phyloP scores from a whole-genome alignment of 2,113 vertebrate species.

The Oenanthe oenanthe region DNA sequence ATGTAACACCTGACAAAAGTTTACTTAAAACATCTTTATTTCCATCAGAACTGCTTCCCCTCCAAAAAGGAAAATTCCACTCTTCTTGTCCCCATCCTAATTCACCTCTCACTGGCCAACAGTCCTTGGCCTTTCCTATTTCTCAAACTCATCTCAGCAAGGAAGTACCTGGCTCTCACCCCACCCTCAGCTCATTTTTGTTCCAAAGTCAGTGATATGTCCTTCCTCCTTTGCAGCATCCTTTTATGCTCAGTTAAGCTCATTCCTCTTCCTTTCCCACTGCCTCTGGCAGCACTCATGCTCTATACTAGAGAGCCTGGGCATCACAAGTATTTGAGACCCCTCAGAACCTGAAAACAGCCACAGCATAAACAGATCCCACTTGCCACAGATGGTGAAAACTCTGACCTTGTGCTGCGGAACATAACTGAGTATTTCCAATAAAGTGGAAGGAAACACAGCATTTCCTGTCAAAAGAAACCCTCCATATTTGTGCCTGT shows the following conservation, averaged over 20 bases:
- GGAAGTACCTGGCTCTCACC: not conserved
- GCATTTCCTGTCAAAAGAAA: not conserved
- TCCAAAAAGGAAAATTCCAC: conserved; percentile 30
- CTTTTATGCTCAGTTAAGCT: not conserved
- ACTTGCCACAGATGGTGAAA: not conserved
- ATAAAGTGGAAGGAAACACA: not conserved
- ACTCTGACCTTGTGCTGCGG: not conserved
- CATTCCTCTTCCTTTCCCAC: not conserved
- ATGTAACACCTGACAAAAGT: not conserved
- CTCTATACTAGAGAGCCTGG: not conserved
- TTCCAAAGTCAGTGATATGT: not conserved
- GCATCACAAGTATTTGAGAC: not conserved
- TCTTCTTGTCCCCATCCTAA: not conserved
- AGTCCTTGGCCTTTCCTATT: not conserved
- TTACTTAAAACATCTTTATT: not conserved
- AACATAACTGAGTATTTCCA: not conserved
- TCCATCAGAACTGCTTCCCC: not conserved
- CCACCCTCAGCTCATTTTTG: not conserved
- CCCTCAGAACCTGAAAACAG: not conserved
- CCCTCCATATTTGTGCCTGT: not conserved
- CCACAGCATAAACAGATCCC: not conserved
- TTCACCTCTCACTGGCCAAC: not conserved
- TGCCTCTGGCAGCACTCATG: not conserved
- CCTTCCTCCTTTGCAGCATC: not conserved
- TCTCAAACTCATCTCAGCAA: not conserved